Percentiles rank a stretch among this genome's conserved stretches.
These are phyloP conservation scores for Aphrophora alni DNA, from an alignment of 2,888 invertebrate species.

Conservation along the genomic window DNA sequence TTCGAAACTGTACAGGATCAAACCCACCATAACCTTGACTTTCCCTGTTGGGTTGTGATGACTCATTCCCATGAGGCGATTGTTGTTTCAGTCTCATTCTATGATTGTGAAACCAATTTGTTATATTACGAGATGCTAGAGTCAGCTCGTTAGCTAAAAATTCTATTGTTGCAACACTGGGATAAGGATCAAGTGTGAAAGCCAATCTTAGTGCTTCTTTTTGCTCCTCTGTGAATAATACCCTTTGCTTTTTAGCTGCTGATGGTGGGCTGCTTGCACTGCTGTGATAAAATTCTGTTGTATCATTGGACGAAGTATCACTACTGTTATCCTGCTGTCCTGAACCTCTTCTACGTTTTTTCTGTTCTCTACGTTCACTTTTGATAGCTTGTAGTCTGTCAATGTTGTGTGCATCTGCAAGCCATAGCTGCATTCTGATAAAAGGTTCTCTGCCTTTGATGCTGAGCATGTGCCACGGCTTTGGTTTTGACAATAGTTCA, in stretches of 20 bases:
- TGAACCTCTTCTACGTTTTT: slow-evolving; percentile 85
- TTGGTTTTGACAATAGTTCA: slow-evolving; percentile 95
- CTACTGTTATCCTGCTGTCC: slow-evolving; percentile 85
- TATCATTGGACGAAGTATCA: slow-evolving; percentile 87
- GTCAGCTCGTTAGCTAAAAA: slow-evolving; percentile 91
- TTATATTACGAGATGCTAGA: slow-evolving; percentile 93
- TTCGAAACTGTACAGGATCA: slow-evolving; percentile 90
- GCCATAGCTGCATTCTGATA: slow-evolving; percentile 96
- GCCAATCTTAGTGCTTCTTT: slow-evolving; percentile 94
- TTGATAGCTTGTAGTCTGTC: slow-evolving; percentile 91
- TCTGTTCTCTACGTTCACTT: slow-evolving; percentile 89
- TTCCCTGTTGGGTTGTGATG: slow-evolving; percentile 62
- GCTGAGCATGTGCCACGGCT: slow-evolving; percentile 99
- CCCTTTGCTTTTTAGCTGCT: slow-evolving; percentile 93
- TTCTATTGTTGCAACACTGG: slow-evolving; percentile 95
- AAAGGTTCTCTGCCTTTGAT: slow-evolving; percentile 97
- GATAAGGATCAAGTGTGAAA: slow-evolving; percentile 96
- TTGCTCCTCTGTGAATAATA: slow-evolving; percentile 97
- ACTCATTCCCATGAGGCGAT: slow-evolving; percentile 76
- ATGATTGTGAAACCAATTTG: slow-evolving; percentile 99
- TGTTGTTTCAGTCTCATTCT: slow-evolving; percentile 97
- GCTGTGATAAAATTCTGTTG: slow-evolving; percentile 86
- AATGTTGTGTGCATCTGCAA: slow-evolving; percentile 93
- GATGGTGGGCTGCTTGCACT: slow-evolving; percentile 84
- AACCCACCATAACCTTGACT: slow-evolving; percentile 67